Evolutionary conservation across 2,113 vertebrate species (phyloP).

Genomic region (Thalassoma bifasciatum): DNA sequence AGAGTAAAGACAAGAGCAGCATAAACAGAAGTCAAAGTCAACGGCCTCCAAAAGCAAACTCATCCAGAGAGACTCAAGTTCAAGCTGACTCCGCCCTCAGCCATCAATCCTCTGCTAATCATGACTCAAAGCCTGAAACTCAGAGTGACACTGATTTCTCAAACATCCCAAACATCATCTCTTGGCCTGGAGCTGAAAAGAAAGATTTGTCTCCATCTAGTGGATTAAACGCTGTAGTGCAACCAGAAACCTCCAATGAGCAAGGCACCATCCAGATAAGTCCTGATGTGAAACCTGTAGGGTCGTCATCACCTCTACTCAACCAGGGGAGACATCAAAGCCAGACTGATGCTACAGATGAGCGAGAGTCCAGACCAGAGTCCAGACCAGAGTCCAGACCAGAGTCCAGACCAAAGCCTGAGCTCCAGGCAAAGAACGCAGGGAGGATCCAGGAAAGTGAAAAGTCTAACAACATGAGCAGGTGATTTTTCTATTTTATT

Average conservation of each 20-base stretch:
- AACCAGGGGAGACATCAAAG: not conserved
- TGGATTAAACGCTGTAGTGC: constrained; percentile 20
- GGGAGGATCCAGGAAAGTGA: not conserved
- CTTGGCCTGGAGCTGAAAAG: not conserved
- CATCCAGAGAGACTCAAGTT: not conserved
- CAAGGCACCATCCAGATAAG: not conserved
- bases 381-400: not conserved
- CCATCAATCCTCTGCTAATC: not conserved
- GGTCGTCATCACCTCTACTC: not conserved
- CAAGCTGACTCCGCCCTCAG: not conserved
- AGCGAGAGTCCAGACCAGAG: not conserved
- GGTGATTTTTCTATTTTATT: constrained; percentile 39
- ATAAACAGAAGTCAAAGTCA: constrained; percentile 69
- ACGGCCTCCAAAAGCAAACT: constrained; percentile 21
- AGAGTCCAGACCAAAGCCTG: too few species aligned
- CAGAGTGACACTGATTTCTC: not conserved
- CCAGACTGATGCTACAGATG: not conserved
- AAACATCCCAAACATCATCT: not conserved
- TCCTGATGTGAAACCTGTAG: not conserved
- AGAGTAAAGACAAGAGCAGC: constrained; percentile 63
- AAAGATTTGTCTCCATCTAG: constrained; percentile 48
- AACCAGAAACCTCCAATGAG: not conserved
- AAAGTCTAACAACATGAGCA: not conserved
- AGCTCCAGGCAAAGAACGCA: not conserved
- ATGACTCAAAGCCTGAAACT: not conserved